phyloP scores from a whole-genome alignment of 2,113 vertebrate species.

The Microtus ochrogaster region DNA sequence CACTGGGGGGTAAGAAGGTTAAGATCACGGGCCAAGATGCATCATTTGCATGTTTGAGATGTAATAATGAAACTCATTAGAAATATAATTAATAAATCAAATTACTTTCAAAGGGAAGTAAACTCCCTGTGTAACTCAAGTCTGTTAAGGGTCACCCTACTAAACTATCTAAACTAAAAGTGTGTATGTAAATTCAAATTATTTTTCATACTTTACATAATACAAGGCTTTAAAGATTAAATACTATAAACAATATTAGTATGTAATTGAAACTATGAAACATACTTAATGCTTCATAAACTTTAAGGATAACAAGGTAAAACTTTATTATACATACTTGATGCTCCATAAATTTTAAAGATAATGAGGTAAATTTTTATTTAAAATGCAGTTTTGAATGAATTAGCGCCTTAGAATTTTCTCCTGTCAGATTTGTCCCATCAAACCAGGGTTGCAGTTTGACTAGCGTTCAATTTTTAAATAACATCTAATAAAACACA shows the following conservation, averaged over 20 bases:
- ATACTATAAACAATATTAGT: not conserved
- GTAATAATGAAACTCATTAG: not conserved
- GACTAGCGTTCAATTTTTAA: not conserved
- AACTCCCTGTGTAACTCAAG: no score
- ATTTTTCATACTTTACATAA: not conserved
- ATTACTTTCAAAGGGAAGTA: no score
- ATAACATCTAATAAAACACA: not conserved
- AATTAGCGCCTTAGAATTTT: not conserved
- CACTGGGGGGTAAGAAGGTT: not conserved
- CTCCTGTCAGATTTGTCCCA: not conserved
- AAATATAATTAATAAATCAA: no score
- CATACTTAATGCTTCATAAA: not conserved
- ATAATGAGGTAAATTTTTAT: not conserved
- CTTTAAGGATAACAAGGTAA: not conserved
- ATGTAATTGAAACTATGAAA: not conserved
- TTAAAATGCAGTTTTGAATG: not conserved
- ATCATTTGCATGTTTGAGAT: not conserved
- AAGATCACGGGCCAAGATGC: not conserved
- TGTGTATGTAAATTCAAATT: not conserved
- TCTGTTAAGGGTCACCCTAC: no score
- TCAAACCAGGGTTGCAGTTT: not conserved
- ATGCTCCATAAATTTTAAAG: not conserved
- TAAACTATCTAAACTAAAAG: not conserved
- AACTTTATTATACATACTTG: not conserved
- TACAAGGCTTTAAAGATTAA: not conserved